Conservation (phyloP, 1,140 invertebrate species). For the Drosophila mauritiana region DNA sequence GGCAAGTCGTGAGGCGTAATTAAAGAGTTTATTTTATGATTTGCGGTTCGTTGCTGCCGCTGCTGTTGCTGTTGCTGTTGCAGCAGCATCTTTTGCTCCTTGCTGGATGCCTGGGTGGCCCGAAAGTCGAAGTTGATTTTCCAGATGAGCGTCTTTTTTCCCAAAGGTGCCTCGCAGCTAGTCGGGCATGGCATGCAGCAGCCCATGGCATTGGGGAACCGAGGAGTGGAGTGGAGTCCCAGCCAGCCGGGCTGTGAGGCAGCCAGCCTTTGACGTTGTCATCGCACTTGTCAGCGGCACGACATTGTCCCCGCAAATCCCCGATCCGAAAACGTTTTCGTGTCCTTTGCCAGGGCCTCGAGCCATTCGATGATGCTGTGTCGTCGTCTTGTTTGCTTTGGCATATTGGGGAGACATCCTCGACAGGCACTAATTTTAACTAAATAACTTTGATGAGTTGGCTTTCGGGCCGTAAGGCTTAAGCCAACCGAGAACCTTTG, state of each 20-base stretch:
- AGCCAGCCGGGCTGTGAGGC: constrained; percentile 5
- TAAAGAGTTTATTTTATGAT: constrained; percentile 83
- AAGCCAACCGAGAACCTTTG: constrained; percentile 23
- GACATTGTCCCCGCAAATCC: constrained; percentile 48
- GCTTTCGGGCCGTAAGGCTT: constrained; percentile 40
- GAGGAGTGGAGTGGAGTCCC: not conserved
- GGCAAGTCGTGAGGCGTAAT: constrained; percentile 77
- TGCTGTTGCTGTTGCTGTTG: constrained; percentile 20
- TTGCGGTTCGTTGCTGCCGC: constrained; percentile 62
- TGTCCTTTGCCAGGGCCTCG: constrained; percentile 58
- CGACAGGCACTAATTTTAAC: constrained; percentile 79
- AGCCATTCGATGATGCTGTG: constrained; percentile 47
- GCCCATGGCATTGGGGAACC: not conserved
- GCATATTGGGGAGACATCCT: constrained; percentile 76
- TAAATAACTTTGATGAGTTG: constrained; percentile 80
- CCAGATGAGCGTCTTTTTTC: constrained; percentile 67
- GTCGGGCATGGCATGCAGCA: constrained; percentile 49
- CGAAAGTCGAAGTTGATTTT: constrained; percentile 72
- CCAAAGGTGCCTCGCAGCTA: constrained; percentile 65
- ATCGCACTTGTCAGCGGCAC: constrained; percentile 72
- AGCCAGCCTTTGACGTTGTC: constrained; percentile 68
- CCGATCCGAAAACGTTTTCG: constrained; percentile 42
- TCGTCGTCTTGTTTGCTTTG: constrained; percentile 54
- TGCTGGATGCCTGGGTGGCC: constrained; percentile 61
- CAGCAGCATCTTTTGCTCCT: constrained; percentile 25